phyloP scores from a whole-genome alignment of 1,140 invertebrate species.

The Drosophila kikkawai region DNA sequence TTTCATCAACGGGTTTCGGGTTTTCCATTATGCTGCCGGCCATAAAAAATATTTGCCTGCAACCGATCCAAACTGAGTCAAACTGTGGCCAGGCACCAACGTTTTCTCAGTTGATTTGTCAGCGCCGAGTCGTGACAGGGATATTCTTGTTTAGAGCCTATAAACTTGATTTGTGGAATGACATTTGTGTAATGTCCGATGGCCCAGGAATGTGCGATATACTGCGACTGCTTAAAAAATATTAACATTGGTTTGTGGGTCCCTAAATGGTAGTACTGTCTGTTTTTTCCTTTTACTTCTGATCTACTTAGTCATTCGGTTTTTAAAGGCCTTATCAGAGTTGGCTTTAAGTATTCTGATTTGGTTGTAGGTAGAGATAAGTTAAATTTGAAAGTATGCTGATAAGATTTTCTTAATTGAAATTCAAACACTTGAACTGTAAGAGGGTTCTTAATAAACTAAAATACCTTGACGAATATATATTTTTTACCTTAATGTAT shows the following conservation, averaged over 20 bases:
- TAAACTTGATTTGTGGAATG: conserved; percentile 52
- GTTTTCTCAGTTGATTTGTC: conserved; percentile 53
- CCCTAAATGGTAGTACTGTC: not conserved
- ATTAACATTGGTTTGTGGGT: conserved; percentile 13
- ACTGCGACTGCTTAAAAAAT: not conserved
- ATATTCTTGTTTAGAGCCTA: conserved; percentile 45
- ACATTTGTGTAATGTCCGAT: conserved; percentile 44
- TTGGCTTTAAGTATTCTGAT: no score
- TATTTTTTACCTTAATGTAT: not conserved
- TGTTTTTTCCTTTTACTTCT: not conserved
- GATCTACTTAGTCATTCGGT: not conserved
- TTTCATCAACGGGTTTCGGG: conserved; percentile 52
- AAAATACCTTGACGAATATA: no score
- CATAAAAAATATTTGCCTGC: conserved; percentile 51
- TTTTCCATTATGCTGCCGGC: conserved; percentile 60
- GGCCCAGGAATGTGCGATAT: conserved; percentile 31
- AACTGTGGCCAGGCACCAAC: conserved; percentile 13
- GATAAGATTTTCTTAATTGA: not conserved
- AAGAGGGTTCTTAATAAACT: no score
- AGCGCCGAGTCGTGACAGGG: conserved; percentile 36
- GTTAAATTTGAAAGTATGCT: not conserved
- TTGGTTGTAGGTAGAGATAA: not conserved
- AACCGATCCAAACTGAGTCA: conserved; percentile 4
- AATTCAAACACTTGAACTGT: not conserved
- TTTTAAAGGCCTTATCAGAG: not conserved